Conservation (phyloP, 2,888 invertebrate genomes). For the Xanthorhoe spadicearia region DNA sequence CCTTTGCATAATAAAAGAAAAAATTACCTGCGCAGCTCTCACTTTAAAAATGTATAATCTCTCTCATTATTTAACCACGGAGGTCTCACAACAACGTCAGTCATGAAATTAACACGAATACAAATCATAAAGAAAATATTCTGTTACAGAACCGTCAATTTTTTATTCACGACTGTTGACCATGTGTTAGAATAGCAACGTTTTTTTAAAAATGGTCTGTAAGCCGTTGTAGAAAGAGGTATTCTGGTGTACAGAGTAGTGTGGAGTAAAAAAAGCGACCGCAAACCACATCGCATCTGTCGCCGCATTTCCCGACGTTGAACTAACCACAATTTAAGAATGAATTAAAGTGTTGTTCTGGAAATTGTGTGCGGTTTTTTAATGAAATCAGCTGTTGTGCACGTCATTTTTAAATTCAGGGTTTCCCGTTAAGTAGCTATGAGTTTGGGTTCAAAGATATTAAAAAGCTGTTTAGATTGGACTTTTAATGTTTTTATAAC, state of each 20-base stretch:
- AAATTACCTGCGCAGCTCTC: background rate
- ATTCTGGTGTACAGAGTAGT: slow-evolving; percentile 36
- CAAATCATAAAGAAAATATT: slow-evolving; percentile 30
- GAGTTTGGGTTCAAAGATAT: background rate
- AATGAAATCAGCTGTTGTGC: slow-evolving; percentile 24
- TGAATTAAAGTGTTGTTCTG: slow-evolving; percentile 52
- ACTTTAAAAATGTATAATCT: slow-evolving; percentile 9
- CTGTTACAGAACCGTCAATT: slow-evolving; percentile 33
- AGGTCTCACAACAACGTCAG: slow-evolving; percentile 20
- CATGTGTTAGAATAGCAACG: slow-evolving; percentile 35
- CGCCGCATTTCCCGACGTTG: slow-evolving; percentile 60
- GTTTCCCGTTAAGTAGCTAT: background rate
- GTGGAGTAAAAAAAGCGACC: slow-evolving; percentile 49
- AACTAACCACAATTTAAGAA: slow-evolving; percentile 67
- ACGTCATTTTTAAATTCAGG: slow-evolving; percentile 15
- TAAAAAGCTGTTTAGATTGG: background rate
- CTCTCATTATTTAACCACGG: slow-evolving; percentile 25
- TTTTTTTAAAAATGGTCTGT: slow-evolving; percentile 41
- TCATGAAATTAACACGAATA: slow-evolving; percentile 28
- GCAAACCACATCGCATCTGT: slow-evolving; percentile 69
- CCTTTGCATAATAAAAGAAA: background rate
- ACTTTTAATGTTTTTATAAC: background rate
- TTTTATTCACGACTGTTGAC: slow-evolving; percentile 40
- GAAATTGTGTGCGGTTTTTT: slow-evolving; percentile 40
- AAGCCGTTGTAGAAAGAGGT: slow-evolving; percentile 38